phyloP scores from a whole-genome alignment of 1,140 invertebrate species.

The Hetaerina americana region DNA sequence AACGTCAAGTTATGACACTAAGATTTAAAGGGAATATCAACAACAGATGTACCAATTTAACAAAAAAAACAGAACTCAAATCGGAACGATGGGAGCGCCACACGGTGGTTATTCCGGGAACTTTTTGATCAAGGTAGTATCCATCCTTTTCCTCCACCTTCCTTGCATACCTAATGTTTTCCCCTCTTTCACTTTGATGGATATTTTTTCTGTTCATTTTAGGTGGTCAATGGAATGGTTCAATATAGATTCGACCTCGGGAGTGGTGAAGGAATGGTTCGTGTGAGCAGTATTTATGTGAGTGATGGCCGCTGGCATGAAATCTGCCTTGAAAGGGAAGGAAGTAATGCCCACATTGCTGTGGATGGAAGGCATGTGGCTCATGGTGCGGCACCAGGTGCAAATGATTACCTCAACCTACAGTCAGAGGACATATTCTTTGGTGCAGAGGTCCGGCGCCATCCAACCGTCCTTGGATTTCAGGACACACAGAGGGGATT shows the following conservation, averaged over 20 bases:
- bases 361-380: constrained; percentile 66
- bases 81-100: no score
- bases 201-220: constrained; percentile 17
- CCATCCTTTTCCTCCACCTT: no score
- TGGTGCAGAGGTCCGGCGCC: constrained; percentile 59
- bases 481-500: constrained; percentile 71
- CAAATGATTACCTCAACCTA: constrained; percentile 74
- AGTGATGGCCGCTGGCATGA: constrained; percentile 87
- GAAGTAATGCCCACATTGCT: constrained; percentile 59
- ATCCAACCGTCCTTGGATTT: constrained; percentile 50
- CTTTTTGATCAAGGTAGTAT: neutral
- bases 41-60: no score
- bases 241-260: constrained; percentile 86
- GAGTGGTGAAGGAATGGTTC: constrained; percentile 74
- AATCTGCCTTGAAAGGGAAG: constrained; percentile 64
- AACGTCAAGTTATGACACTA: no score
- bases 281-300: constrained; percentile 56
- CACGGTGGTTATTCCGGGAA: no score
- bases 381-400: constrained; percentile 65
- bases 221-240: constrained; percentile 62
- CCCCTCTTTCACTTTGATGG: no score
- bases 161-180: no score
- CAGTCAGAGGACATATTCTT: constrained; percentile 71
- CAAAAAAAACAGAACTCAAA: no score
- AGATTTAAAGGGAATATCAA: no score